Conservation (phyloP, 2,888 invertebrate species). For the Scaptomyza cyrtandrae region DNA sequence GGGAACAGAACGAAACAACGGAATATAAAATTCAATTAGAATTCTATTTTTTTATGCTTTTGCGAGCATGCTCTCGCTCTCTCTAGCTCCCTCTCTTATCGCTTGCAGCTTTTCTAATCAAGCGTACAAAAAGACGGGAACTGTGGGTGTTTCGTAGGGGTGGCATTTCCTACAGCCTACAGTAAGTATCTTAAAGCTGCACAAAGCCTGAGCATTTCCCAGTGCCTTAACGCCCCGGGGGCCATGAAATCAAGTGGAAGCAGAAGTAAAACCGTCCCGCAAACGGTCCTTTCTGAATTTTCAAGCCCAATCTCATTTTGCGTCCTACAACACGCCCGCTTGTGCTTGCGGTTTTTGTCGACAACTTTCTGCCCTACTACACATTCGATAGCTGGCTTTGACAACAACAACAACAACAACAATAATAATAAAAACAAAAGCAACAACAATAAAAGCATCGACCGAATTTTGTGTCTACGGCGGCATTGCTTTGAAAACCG, state of each 20-base stretch:
- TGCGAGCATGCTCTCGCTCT: slow-evolving; percentile 12
- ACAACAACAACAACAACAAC: slow-evolving; percentile 50
- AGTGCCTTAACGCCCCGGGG: slow-evolving; percentile 41
- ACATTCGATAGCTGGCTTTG: slow-evolving; percentile 68
- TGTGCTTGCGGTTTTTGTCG: slow-evolving; percentile 40
- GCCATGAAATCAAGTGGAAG: slow-evolving; percentile 76
- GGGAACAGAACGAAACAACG: slow-evolving; percentile 15
- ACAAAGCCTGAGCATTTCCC: slow-evolving; percentile 28
- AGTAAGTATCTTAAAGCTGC: slow-evolving; percentile 53
- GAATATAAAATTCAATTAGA: slow-evolving; percentile 77
- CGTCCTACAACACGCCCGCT: slow-evolving; percentile 28
- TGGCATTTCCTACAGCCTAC: slow-evolving; percentile 50
- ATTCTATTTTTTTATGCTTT: slow-evolving; percentile 45
- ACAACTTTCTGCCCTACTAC: slow-evolving; percentile 79
- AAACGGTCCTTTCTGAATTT: slow-evolving; percentile 49
- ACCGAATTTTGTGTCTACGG: slow-evolving; percentile 22
- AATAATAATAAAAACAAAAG: slow-evolving; percentile 41
- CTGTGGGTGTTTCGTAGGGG: neutral
- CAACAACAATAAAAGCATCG: slow-evolving; percentile 39
- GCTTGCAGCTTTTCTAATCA: slow-evolving; percentile 77
- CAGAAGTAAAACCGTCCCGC: slow-evolving; percentile 54
- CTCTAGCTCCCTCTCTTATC: slow-evolving; percentile 44
- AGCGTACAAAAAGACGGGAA: slow-evolving; percentile 52
- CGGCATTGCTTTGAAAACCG: slow-evolving; percentile 58
- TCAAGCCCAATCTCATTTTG: slow-evolving; percentile 74